These are phyloP conservation scores for Mesitornis unicolor DNA, from an alignment of 2,113 vertebrate species.

Conservation along the genomic window DNA sequence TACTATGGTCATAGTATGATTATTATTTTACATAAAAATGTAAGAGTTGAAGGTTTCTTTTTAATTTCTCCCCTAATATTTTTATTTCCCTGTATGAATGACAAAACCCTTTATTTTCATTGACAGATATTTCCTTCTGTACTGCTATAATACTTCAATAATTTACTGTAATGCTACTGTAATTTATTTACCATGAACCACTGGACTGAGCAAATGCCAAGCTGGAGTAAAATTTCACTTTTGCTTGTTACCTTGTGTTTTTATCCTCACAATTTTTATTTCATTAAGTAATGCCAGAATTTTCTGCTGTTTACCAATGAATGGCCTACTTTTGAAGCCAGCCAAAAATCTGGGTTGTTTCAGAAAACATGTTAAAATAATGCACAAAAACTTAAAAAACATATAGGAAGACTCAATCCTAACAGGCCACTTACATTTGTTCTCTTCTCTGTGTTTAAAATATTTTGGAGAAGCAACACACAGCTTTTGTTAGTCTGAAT, in stretches of 20 bases:
- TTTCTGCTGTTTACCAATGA: background rate
- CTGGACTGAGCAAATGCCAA: background rate
- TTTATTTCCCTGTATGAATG: background rate
- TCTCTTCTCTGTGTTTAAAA: background rate
- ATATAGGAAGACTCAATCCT: background rate
- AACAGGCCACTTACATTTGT: background rate
- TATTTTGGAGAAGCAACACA: background rate
- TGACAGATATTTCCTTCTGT: background rate
- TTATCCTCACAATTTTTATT: background rate
- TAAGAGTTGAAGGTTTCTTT: background rate
- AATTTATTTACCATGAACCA: background rate
- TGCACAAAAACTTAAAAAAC: background rate
- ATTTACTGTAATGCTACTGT: background rate
- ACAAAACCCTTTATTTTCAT: background rate
- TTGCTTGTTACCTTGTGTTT: background rate
- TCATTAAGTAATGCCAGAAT: background rate
- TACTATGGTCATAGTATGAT: background rate
- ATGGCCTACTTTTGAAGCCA: background rate
- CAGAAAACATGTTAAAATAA: background rate
- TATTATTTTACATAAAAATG: background rate
- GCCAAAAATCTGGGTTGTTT: background rate
- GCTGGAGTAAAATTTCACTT: background rate
- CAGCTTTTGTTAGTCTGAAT: background rate
- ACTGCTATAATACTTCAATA: background rate
- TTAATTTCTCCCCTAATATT: background rate